A percentile compares a stretch with the other conserved stretches of the same genome.
Conservation (phyloP, 2,888 invertebrate genomes). For the Xanthia togata region DNA sequence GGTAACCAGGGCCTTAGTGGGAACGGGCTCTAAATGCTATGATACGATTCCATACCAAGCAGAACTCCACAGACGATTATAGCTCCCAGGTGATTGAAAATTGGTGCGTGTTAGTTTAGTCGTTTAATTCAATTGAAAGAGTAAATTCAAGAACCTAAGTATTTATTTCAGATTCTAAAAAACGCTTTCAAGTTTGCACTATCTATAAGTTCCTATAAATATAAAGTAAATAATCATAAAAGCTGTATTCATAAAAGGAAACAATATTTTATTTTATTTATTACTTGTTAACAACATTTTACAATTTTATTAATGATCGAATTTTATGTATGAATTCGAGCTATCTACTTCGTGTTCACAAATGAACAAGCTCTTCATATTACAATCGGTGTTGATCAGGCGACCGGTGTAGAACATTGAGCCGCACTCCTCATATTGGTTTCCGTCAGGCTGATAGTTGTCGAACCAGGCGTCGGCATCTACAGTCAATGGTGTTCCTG, state of each 20-base stretch:
- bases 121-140: too few relatives aligned
- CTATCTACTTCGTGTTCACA: slow-evolving; percentile 77
- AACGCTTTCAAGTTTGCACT: not conserved
- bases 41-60: not conserved
- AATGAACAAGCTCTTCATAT: slow-evolving; percentile 76
- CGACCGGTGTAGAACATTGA: slow-evolving; percentile 81
- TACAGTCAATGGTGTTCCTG: slow-evolving; percentile 5
- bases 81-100: too few relatives aligned
- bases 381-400: slow-evolving; percentile 77
- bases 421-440: slow-evolving; percentile 58
- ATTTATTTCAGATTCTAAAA: too few relatives aligned
- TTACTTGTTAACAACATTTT: not conserved
- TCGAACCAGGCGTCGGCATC: slow-evolving; percentile 77
- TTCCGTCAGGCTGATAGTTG: slow-evolving; percentile 74
- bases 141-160: too few relatives aligned
- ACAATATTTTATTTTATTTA: not conserved
- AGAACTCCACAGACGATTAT: not conserved
- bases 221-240: not conserved
- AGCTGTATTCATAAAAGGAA: not conserved
- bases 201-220: not conserved
- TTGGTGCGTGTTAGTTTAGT: too few relatives aligned
- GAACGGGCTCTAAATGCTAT: not conserved
- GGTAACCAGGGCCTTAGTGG: not conserved
- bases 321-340: not conserved
- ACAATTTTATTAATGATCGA: not conserved